Conservation (phyloP, 2,797 vertebrate genomes). For the Gymnothorax reevesii region DNA sequence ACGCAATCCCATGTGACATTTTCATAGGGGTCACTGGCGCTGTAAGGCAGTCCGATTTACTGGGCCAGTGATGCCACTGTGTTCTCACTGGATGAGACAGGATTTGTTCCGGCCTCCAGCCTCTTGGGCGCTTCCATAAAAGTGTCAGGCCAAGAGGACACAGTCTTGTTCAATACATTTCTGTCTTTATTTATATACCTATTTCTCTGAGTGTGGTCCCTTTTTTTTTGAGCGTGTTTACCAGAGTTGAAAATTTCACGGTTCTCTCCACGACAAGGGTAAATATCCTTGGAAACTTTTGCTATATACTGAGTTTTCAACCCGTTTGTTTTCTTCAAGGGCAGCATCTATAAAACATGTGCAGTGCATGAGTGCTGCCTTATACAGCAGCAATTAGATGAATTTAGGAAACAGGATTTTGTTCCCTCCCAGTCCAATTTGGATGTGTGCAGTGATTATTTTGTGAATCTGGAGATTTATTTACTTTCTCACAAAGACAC, state of each 20-base stretch:
- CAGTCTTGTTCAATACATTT: background rate
- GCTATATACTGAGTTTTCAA: constrained; percentile 19
- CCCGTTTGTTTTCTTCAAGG: background rate
- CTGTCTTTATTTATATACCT: background rate
- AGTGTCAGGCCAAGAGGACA: background rate
- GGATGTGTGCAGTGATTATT: background rate
- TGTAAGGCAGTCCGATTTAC: background rate
- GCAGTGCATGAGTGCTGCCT: background rate
- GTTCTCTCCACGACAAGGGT: background rate
- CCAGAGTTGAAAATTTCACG: background rate
- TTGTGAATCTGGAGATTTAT: background rate
- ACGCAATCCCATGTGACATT: background rate
- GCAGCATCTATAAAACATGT: background rate
- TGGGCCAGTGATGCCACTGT: constrained; percentile 11
- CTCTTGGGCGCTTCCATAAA: background rate
- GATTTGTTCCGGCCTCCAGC: background rate
- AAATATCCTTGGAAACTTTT: constrained; percentile 19
- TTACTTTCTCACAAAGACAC: background rate
- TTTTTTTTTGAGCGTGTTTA: background rate
- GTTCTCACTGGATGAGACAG: background rate
- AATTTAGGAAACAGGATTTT: background rate
- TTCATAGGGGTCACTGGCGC: background rate
- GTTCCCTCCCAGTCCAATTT: background rate
- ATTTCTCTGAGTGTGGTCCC: background rate
- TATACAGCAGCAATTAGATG: background rate